phyloP scores from a whole-genome alignment of 2,113 vertebrate species.

The Heterocephalus glaber region DNA sequence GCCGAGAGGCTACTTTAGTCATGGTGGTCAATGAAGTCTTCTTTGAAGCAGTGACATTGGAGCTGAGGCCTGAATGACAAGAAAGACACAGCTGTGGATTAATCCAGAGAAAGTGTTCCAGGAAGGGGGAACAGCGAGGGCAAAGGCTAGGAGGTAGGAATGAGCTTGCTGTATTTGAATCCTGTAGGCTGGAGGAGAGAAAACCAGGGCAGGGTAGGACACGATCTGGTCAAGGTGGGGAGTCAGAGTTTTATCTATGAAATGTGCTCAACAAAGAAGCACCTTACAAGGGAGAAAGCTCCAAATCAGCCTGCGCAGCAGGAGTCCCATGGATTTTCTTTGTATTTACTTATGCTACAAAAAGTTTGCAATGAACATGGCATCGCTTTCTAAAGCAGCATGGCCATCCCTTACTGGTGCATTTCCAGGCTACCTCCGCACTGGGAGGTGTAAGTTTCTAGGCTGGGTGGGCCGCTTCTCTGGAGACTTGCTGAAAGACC shows the following conservation, averaged over 20 bases:
- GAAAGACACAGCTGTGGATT: background rate
- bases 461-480: background rate
- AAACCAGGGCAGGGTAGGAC: background rate
- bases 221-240: background rate
- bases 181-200: background rate
- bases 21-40: background rate
- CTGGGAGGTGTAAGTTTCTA: conserved; percentile 24
- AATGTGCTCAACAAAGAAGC: background rate
- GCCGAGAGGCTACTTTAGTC: background rate
- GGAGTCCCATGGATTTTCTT: conserved; percentile 29
- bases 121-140: background rate
- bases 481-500: background rate
- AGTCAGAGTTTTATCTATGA: background rate
- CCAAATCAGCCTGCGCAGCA: background rate
- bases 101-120: background rate
- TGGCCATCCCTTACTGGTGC: background rate
- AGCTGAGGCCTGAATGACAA: background rate
- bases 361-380: background rate
- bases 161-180: background rate
- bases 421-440: background rate
- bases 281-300: background rate
- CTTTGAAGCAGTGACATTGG: conserved; percentile 7
- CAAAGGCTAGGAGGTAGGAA: background rate
- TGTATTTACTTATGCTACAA: conserved; percentile 11
- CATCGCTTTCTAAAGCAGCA: background rate